These are phyloP conservation scores for Orchestia grillus DNA, from an alignment of 1,140 invertebrate species.

Conservation along the genomic window DNA sequence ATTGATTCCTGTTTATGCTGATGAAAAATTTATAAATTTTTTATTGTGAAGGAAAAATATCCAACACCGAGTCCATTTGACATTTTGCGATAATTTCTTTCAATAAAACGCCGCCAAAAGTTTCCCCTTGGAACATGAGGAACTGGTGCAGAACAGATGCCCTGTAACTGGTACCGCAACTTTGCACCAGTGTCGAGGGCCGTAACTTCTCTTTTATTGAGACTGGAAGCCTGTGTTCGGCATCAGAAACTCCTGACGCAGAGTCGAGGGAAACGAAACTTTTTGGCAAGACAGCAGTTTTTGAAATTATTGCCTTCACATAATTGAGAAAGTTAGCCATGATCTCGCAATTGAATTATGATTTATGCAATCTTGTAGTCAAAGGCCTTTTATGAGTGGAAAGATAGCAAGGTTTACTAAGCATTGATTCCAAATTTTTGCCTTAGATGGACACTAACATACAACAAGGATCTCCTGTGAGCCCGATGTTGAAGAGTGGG, in stretches of 20 bases:
- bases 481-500: not conserved
- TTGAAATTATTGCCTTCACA: not conserved
- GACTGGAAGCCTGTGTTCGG: not conserved
- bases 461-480: not conserved
- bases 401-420: not conserved
- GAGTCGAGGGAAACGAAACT: not conserved
- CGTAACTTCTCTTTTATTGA: not conserved
- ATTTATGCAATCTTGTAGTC: not conserved
- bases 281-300: not conserved
- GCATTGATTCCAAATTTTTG: not conserved
- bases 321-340: not conserved
- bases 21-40: too few species aligned
- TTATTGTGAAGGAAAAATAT: too few species aligned
- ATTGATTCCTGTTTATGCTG: too few species aligned
- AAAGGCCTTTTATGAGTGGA: not conserved
- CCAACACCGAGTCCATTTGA: too few species aligned
- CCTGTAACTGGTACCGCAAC: not conserved
- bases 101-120: too few species aligned
- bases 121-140: too few species aligned
- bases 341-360: not conserved
- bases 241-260: not conserved
- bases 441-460: not conserved
- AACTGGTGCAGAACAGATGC: too few species aligned
- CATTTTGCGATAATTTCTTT: too few species aligned
- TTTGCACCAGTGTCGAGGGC: not conserved